Conservation (phyloP, 2,888 invertebrate species). For the Pseudeuparius sepicola region DNA sequence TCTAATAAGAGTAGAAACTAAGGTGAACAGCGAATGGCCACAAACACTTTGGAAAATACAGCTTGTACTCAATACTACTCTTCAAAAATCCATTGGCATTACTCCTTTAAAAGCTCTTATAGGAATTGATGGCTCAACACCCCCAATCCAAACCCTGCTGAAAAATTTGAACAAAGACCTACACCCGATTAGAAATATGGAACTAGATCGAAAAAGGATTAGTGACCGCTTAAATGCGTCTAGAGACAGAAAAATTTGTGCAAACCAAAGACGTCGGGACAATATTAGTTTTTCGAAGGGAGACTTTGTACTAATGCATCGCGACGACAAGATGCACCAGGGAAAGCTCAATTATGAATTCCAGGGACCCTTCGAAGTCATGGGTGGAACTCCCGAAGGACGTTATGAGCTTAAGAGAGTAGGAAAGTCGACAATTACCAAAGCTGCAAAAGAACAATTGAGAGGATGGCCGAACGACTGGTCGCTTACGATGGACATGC, state of each 20-base stretch:
- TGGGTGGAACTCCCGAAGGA: constrained; percentile 13
- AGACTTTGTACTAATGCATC: too few species aligned
- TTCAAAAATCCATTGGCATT: constrained; percentile 21
- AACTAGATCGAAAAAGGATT: constrained; percentile 15
- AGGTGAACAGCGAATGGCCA: too few species aligned
- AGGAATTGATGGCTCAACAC: constrained; percentile 19
- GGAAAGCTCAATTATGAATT: too few species aligned
- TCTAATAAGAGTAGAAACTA: constrained; percentile 17
- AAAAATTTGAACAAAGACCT: constrained; percentile 15
- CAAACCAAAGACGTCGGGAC: too few species aligned
- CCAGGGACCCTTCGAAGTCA: too few species aligned
- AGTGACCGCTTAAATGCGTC: constrained; percentile 5
- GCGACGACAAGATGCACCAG: too few species aligned
- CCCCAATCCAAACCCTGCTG: constrained; percentile 18
- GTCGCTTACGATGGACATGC: constrained; percentile 15
- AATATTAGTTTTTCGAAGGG: too few species aligned
- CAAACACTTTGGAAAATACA: constrained; percentile 23
- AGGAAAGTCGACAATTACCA: constrained; percentile 18
- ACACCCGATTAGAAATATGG: constrained; percentile 14
- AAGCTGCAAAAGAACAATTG: too few species aligned
- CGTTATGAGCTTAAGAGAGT: constrained; percentile 16
- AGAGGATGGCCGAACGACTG: constrained; percentile 17
- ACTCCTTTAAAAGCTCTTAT: constrained; percentile 21
- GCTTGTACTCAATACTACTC: constrained; percentile 19
- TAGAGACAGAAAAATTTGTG: too few species aligned